Base-by-base conservation (phyloP, 2,797 vertebrate species). In the Rallus crepitans region DNA sequence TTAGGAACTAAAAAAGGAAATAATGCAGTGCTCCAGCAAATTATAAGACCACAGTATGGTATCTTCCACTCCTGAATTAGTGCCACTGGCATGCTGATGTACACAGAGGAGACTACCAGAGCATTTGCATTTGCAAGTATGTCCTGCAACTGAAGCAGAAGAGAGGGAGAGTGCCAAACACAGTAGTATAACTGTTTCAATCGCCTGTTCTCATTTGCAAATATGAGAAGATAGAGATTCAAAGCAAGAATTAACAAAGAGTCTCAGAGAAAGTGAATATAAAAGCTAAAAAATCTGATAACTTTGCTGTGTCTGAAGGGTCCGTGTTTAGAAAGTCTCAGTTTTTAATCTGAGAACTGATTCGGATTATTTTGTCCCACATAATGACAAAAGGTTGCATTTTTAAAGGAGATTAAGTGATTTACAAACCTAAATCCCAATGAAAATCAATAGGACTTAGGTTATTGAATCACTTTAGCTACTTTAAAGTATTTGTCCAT, bases 351-450 rank as follows among this genome's bases (percentile, higher is more conserved):
- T 42, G 42, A 95, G 92, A 88, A 76, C 37, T 31, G 42, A 84
- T 87, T 93, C 63, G 93, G 71, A 93, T 88, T 94, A 94, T 82
- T 89, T 88, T 87, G 42, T 70, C 70, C 72, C 52, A 69, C 19
- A 60, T 80, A 83, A 87, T 82, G 89, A 96, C 84, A 93, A 91
- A 95, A 89, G 71, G 82, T 89, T 89, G 53, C 47, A 89, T 90
- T 96, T 89, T 66, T 81, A 89, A 93, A 97, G 84, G 72, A 78
- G 95, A 95, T 96, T 93, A 97, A 89, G 69, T 1, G 79, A 94
- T 91, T 94, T 91, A 92, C 87, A 91, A 90, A 91, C 55, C 52
- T 93, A 93, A 96, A 96, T 93, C 91, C 85, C 80, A 94, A 48
- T 93, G 72, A 94, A 96, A 95, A 95, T 94, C 87, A 95, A 88